phyloP scores from a whole-genome alignment of 2,113 vertebrate species.

The Nibea coibor region DNA sequence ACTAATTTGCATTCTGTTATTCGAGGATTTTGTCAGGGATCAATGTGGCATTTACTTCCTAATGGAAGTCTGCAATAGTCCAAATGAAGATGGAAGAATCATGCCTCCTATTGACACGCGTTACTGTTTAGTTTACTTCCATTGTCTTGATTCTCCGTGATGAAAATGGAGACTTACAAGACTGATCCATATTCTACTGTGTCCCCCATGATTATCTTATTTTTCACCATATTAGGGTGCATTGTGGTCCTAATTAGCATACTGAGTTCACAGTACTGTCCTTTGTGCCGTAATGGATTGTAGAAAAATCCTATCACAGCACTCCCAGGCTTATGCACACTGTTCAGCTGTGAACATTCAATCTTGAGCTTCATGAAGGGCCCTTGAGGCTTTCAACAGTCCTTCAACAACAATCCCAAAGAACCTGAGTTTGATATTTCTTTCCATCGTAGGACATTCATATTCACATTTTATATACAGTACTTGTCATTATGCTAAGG shows the following conservation, averaged over 20 bases:
- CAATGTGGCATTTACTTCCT: slow-evolving; percentile 63
- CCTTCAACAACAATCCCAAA: neutral
- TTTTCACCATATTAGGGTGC: slow-evolving; percentile 31
- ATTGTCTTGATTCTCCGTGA: slow-evolving; percentile 37
- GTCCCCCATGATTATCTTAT: slow-evolving; percentile 31
- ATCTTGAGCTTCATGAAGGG: neutral
- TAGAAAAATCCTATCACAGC: slow-evolving; percentile 16
- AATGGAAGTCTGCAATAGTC: slow-evolving; percentile 55
- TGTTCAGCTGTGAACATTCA: slow-evolving; percentile 4
- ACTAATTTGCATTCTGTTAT: slow-evolving; percentile 58
- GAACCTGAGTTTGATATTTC: neutral
- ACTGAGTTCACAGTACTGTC: neutral
- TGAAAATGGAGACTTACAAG: slow-evolving; percentile 42
- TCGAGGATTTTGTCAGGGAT: slow-evolving; percentile 57
- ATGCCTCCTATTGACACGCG: slow-evolving; percentile 17
- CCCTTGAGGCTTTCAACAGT: slow-evolving; percentile 1
- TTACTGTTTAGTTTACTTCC: slow-evolving; percentile 30
- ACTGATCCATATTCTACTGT: slow-evolving; percentile 25
- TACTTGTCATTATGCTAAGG: neutral
- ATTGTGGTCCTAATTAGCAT: slow-evolving; percentile 35
- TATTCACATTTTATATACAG: neutral
- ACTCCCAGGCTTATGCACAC: slow-evolving; percentile 14
- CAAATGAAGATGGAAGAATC: slow-evolving; percentile 66
- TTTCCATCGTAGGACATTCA: neutral
- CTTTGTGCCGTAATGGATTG: slow-evolving; percentile 26